A percentile compares a stretch with the other conserved stretches of the same genome.
Conservation (phyloP, 2,888 invertebrate genomes). For the Drosophila stalkeri region DNA sequence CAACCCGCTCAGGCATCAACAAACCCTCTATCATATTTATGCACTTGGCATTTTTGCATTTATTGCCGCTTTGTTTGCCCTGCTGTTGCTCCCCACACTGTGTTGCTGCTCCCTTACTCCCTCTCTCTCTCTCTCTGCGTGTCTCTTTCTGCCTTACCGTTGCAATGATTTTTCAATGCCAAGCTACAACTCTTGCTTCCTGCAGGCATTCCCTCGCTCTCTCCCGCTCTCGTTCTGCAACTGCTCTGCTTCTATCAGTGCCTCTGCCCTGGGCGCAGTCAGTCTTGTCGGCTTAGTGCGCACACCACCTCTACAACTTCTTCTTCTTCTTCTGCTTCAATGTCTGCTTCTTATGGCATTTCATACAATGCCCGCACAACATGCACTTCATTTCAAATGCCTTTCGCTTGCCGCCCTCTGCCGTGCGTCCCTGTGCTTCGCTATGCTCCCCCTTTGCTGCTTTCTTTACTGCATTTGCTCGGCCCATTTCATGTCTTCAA, state of each 20-base stretch:
- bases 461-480: slow-evolving; percentile 24
- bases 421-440: neutral
- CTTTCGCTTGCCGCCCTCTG: slow-evolving; percentile 40
- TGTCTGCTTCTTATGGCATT: slow-evolving; percentile 13
- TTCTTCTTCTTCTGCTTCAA: neutral
- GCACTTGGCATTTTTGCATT: slow-evolving; percentile 75
- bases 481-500: slow-evolving; percentile 67
- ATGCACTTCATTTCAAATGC: slow-evolving; percentile 78
- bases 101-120: neutral
- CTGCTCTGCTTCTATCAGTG: neutral
- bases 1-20: slow-evolving; percentile 1
- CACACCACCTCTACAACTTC: slow-evolving; percentile 22
- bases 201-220: slow-evolving; percentile 35
- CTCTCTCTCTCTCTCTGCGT: too few relatives aligned
- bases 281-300: slow-evolving; percentile 74
- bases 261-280: slow-evolving; percentile 40
- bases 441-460: neutral
- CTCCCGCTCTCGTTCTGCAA: neutral
- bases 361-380: slow-evolving; percentile 54
- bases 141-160: neutral
- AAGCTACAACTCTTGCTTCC: slow-evolving; percentile 53
- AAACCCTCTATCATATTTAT: slow-evolving; percentile 60
- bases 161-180: slow-evolving; percentile 77
- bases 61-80: slow-evolving; percentile 59
- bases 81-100: slow-evolving; percentile 15